Conservation (phyloP, 2,113 vertebrate genomes). For the Ailuropoda melanoleuca region DNA sequence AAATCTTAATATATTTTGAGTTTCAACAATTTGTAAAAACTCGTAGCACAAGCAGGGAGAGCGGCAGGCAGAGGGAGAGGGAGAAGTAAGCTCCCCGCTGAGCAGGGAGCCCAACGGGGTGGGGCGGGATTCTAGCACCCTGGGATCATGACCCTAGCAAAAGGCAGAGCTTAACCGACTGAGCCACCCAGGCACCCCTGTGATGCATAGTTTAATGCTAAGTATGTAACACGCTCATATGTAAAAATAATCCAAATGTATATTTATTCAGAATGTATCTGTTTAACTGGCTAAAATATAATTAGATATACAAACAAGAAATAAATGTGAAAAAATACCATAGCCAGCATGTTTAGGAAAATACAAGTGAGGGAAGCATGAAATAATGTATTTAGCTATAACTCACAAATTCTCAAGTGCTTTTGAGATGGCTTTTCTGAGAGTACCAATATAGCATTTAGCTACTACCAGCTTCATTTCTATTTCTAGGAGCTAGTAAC, state of each 20-base stretch:
- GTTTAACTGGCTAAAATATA: slow-evolving; percentile 2
- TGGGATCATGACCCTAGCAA: no score
- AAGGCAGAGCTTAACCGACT: no score
- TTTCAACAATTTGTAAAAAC: not conserved
- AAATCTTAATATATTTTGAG: slow-evolving; percentile 11
- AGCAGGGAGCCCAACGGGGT: no score
- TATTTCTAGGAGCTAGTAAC: slow-evolving; percentile 62
- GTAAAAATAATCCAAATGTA: not conserved
- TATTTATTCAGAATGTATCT: not conserved
- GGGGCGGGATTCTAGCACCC: no score
- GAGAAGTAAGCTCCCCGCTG: no score
- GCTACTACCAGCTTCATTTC: slow-evolving; percentile 52
- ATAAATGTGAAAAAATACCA: not conserved
- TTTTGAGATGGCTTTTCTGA: slow-evolving; percentile 43
- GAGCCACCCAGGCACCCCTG: no score
- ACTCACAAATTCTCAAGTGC: slow-evolving; percentile 45
- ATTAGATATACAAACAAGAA: slow-evolving; percentile 9
- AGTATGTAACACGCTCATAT: not conserved
- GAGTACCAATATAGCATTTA: slow-evolving; percentile 49
- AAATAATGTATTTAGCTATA: slow-evolving; percentile 42
- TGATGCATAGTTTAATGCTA: not conserved
- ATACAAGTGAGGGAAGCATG: slow-evolving; percentile 14
- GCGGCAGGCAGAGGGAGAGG: no score
- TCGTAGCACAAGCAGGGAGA: not conserved
- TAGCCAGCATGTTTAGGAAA: not conserved